Base-by-base conservation (phyloP, 2,888 invertebrate genomes). In the Eilema depressum region DNA sequence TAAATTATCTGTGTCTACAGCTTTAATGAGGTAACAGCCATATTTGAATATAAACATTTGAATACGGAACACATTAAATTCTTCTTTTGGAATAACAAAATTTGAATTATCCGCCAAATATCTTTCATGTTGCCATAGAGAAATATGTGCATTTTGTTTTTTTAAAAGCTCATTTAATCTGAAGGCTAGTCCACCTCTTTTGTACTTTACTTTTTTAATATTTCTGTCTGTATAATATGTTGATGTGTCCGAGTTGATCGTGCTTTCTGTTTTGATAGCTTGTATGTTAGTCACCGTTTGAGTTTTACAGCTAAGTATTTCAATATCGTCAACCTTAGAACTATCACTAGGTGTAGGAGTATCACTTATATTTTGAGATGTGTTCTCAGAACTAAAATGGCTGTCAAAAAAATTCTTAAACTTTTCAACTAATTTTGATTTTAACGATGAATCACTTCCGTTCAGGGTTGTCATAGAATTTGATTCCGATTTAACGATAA, bases 41-140 rank as follows among this genome's bases (percentile, higher is more conserved):
- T 90, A 93, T 81, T 91, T 88, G 25, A 87, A 88, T 73, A 79
- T 33, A 1, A 89, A 75, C 73, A 87, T 91, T 83, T 85, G 76
- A 75, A 95, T 89, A 70, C 85, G 83, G 75, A 92, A 93, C 25
- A 85, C 73, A 28, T 81, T 33, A 77, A 86, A 82, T 66, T 91
- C 88, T 68, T 83, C 88, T 85, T 91, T 93, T 0, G 94, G 93
- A 26, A 94, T 88, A 2, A 92, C 77, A 79, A 95, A 93, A 77
- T 89, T 92, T 14, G 95, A 92, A 82, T 90, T 91, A 76, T 86
- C 89, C 1, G 95, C 96, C 75, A 95, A 85, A 86, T 89, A 96
- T 71, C 89, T 86, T 83, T 96, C 96, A 80, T 96, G 96, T 85
- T 95, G 92, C 96, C 96, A 96, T 68, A 96, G 88, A 41, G 93